phyloP scores from a whole-genome alignment of 2,888 invertebrate genomes.

The Cyrtodaria siliqua region DNA sequence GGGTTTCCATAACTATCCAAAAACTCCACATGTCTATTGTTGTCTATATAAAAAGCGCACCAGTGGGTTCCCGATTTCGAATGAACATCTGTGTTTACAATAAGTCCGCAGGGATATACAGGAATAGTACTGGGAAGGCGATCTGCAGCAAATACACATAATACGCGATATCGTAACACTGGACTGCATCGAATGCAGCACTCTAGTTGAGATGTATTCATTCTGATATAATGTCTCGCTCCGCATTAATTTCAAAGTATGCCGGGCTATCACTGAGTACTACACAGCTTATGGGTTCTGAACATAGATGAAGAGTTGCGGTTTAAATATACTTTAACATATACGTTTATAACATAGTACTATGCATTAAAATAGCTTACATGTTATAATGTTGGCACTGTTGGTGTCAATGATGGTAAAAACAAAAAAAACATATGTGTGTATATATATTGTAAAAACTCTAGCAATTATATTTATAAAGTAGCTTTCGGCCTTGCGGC shows the following conservation, averaged over 20 bases:
- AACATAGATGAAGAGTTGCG: slow-evolving; percentile 3
- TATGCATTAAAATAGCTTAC: not conserved
- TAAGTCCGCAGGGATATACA: slow-evolving; percentile 15
- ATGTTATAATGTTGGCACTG: not conserved
- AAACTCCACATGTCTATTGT: slow-evolving; percentile 5
- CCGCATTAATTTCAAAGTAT: slow-evolving; percentile 23
- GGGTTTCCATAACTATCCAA: slow-evolving; percentile 18
- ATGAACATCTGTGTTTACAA: slow-evolving; percentile 23
- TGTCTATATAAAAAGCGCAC: slow-evolving; percentile 15
- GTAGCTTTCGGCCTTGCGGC: too few relatives aligned
- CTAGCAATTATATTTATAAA: too few relatives aligned
- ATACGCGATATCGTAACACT: not conserved
- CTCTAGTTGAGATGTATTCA: slow-evolving; percentile 23
- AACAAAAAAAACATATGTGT: too few relatives aligned
- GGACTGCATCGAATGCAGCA: slow-evolving; percentile 32
- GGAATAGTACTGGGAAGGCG: not conserved
- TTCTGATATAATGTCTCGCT: slow-evolving; percentile 25
- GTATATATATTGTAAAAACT: too few relatives aligned
- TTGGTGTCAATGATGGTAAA: too few relatives aligned
- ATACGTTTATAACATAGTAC: too few relatives aligned
- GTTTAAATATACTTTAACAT: too few relatives aligned
- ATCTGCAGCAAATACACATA: slow-evolving; percentile 34
- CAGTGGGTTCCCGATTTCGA: slow-evolving; percentile 16
- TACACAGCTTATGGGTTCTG: slow-evolving; percentile 13
- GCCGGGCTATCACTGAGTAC: slow-evolving; percentile 19